Evolutionary conservation across 2,113 vertebrate species (phyloP).

Genomic region (Neotoma lepida): DNA sequence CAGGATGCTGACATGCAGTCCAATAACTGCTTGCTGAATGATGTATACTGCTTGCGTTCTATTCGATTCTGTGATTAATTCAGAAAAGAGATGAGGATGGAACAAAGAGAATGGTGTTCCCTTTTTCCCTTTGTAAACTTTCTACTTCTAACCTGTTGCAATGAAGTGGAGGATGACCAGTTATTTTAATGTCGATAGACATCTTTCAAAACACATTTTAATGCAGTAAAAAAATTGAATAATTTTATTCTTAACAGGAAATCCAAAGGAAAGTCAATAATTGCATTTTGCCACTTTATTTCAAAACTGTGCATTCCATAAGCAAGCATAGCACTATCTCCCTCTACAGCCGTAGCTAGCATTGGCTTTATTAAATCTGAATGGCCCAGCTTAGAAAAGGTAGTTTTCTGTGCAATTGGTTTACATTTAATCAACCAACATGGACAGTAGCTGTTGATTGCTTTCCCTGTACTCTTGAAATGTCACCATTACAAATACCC

Average conservation of each 20-base stretch:
- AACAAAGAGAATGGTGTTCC: neutral
- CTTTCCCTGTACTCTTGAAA: conserved; percentile 33
- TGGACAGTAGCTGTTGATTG: conserved; percentile 21
- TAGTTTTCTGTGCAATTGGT: neutral
- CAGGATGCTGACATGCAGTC: neutral
- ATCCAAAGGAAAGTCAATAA: conserved; percentile 5
- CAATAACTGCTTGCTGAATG: neutral
- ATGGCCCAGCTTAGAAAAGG: neutral
- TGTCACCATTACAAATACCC: conserved; percentile 6
- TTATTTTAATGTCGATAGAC: neutral
- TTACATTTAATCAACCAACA: conserved; percentile 39
- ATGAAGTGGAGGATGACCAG: neutral
- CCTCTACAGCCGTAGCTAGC: neutral
- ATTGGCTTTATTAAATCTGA: neutral
- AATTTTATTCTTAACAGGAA: neutral
- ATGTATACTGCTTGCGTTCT: neutral
- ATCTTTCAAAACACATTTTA: conserved; percentile 14
- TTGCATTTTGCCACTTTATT: neutral
- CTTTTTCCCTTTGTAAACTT: neutral
- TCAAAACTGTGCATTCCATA: neutral
- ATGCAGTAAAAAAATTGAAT: neutral
- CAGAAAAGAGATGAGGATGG: neutral
- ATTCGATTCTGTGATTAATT: neutral
- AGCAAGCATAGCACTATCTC: neutral
- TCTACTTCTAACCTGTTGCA: neutral